These are phyloP conservation scores for Lumbricus terrestris DNA, from an alignment of 2,888 invertebrate genomes.

Conservation along the genomic window DNA sequence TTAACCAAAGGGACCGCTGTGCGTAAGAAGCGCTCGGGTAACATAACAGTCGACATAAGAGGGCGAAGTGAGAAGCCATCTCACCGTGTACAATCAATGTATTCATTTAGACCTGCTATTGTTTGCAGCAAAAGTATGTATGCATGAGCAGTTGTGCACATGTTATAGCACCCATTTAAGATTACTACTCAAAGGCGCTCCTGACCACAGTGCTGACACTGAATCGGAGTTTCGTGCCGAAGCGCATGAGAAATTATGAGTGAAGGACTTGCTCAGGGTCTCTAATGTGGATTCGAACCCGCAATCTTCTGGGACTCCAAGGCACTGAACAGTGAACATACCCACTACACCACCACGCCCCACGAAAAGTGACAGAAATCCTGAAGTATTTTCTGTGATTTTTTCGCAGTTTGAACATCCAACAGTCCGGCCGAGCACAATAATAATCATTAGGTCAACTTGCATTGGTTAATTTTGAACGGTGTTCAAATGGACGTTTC, in stretches of 20 bases:
- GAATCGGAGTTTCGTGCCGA: too few relatives aligned
- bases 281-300: too few relatives aligned
- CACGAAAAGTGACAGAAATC: background rate
- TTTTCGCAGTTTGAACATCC: background rate
- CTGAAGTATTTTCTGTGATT: background rate
- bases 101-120: background rate
- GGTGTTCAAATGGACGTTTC: slow-evolving; percentile 12
- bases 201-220: too few relatives aligned
- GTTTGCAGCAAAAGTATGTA: background rate
- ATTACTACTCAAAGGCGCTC: too few relatives aligned
- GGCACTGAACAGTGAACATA: too few relatives aligned
- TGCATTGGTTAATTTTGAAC: background rate
- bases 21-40: background rate
- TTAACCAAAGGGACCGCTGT: background rate
- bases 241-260: too few relatives aligned
- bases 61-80: background rate
- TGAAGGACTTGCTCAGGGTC: too few relatives aligned
- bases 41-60: background rate
- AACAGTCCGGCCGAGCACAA: background rate
- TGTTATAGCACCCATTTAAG: too few relatives aligned
- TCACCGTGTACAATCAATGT: background rate
- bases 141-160: too few relatives aligned
- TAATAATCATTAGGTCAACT: background rate
- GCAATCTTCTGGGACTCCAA: too few relatives aligned
- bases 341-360: too few relatives aligned